Conservation (phyloP, 2,888 invertebrate species). For the Rhabditoides inermis region DNA sequence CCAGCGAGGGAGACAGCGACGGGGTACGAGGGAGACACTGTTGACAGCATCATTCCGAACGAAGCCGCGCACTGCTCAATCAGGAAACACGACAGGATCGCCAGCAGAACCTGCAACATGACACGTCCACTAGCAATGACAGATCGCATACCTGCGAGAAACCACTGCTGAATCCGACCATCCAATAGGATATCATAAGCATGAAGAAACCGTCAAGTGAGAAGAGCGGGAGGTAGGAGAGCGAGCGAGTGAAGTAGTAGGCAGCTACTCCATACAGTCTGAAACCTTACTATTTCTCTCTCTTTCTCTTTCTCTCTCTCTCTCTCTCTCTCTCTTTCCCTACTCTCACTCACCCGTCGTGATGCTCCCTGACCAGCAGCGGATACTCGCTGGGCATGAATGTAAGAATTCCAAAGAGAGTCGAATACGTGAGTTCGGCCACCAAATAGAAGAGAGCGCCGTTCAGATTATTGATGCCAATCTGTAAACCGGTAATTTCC, state of each 20-base stretch:
- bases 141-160: slow-evolving; percentile 11
- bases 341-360: slow-evolving; percentile 62
- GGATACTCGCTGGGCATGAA: slow-evolving; percentile 82
- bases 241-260: slow-evolving; percentile 43
- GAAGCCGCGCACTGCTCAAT: slow-evolving; percentile 38
- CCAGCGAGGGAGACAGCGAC: slow-evolving; percentile 42
- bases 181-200: slow-evolving; percentile 74
- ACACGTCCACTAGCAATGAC: neutral
- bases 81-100: slow-evolving; percentile 24
- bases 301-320: no score
- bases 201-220: slow-evolving; percentile 72
- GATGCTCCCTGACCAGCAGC: slow-evolving; percentile 78
- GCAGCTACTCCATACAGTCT: no score
- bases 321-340: neutral
- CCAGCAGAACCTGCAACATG: slow-evolving; percentile 17
- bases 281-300: neutral
- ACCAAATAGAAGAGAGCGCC: slow-evolving; percentile 81
- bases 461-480: slow-evolving; percentile 89
- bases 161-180: slow-evolving; percentile 64
- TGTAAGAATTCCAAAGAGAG: slow-evolving; percentile 81
- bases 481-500: slow-evolving; percentile 8
- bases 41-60: slow-evolving; percentile 46
- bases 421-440: slow-evolving; percentile 64
- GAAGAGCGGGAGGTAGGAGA: slow-evolving; percentile 44
- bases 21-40: slow-evolving; percentile 43